Evolutionary conservation across 1,140 invertebrate genomes (phyloP), one percentile per base, ranked within the genome.

Genomic region (Drosophila fuyamai): DNA sequence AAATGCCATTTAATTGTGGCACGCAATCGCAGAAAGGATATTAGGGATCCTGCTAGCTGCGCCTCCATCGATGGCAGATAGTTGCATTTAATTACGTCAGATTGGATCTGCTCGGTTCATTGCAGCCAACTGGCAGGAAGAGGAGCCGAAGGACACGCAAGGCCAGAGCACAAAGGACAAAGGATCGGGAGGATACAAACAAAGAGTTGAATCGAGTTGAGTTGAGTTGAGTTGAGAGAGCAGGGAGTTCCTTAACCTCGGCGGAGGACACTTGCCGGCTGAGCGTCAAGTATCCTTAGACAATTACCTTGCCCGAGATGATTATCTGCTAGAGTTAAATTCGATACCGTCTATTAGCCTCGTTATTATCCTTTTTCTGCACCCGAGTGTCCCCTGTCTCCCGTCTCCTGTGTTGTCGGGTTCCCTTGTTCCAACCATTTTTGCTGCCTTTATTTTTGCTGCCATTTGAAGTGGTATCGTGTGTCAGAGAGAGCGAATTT

Each of bases 271-370:
- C 66, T 84, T 82, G 81, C 71, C 74, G 65, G 76, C 29, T 29
- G 70, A 86, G 82, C 76, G 82, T 88, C 83, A 82, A 88, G 76
- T 88, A 88, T 85, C 82, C 60, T 77, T 85, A 83, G 80, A 76
- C 75, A 82, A 83, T 85, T 86, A 77, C 74, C 70, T 70, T 51
- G 40, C 27, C 43, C 59, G 67, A 81, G 89, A 91, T 91, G 89
- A 85, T 91, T 91, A 91, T 91, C 88, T 91, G 82, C 82, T 84
- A 88, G 89, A 91, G 89, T 85, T 85, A 85, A 91, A 91, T 91
- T 91, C 73, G 89, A 91, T 91, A 91, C 89, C 89, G 89, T 91
- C 89, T 91, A 91, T 91, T 91, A 91, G 88, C 89, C 84, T 85
- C 83, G 89, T 91, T 91, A 91, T 91, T 91, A 91, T 91, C 89